Evolutionary conservation across 1,140 invertebrate species (phyloP), one percentile per base, ranked within the genome.

Genomic region (Eumeta japonica): DNA sequence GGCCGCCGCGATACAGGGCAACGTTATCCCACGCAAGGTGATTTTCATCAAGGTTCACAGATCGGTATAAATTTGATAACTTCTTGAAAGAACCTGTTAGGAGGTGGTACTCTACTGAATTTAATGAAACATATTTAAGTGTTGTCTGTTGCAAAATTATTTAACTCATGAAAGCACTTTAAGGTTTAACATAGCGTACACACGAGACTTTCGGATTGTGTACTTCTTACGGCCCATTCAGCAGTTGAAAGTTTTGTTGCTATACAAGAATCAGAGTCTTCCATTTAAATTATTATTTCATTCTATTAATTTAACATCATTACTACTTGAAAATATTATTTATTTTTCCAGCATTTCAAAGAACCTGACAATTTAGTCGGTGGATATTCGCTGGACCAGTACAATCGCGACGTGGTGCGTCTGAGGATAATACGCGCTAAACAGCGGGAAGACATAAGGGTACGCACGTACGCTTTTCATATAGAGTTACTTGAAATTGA

Each of bases 401-500:
- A 68, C 29, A 45, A 55, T 33, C 55, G 68, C 0, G 68, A 73
- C 29, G 61, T 73, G n/a, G 62, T 67, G 17, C 61, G 68, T 9
- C 42, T 73, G 16, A 55, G 63, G 3, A 71, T 73, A 16, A 51
- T 73, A n/a, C 46, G 59, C 9, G 40, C 55, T 3, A 61, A 66
- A 31, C 68, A 73, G 46, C 4, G 45, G 7, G 43, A 67, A 17
- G 62, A 70, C 35, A 73, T 73, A 16, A 43, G 53, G 52, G 68
- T 68, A 44, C 12, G 14, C 16, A 36, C 9, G 10, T 30, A n/a
- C n/a, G n/a, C n/a, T n/a, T n/a, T n/a, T 19, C 13, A 13, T 7
- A 14, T 14, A 32, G 14, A 32, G 14, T 10, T 32, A 5, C 11
- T 31, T 13, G n/a, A n/a, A n/a, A n/a, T n/a, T n/a, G n/a, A n/a